Evolutionary conservation across 2,113 vertebrate species (phyloP).

Genomic region (Pseudonaja textilis): DNA sequence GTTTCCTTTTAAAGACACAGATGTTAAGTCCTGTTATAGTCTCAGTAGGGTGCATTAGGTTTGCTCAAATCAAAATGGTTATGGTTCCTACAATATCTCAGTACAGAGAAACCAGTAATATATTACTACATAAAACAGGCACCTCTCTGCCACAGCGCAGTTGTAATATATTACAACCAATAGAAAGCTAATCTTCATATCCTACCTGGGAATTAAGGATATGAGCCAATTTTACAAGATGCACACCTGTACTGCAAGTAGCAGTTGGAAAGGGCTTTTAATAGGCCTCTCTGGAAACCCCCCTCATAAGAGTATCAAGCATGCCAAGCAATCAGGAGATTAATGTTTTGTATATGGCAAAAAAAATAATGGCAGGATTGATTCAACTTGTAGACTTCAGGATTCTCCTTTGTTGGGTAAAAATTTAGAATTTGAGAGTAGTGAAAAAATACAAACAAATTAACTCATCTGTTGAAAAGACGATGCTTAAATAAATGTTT

Average conservation of each 20-base stretch:
- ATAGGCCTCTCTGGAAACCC: neutral
- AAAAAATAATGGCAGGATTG: neutral
- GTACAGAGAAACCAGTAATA: neutral
- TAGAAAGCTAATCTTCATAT: rapidly evolving
- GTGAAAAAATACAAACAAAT: neutral
- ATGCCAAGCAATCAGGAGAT: neutral
- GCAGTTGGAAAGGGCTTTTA: neutral
- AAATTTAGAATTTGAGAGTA: neutral
- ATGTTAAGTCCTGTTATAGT: slow-evolving; percentile 16
- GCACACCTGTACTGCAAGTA: neutral
- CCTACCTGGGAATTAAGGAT: neutral
- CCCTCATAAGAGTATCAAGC: neutral
- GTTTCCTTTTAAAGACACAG: neutral
- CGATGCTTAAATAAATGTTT: neutral
- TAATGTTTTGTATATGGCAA: neutral
- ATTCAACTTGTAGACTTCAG: neutral
- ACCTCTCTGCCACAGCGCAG: neutral
- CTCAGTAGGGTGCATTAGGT: neutral
- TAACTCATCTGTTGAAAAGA: neutral
- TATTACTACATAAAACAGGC: slow-evolving; percentile 3
- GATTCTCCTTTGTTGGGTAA: too few relatives aligned
- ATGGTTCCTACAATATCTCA: neutral
- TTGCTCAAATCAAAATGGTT: neutral
- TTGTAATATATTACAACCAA: slow-evolving; percentile 8
- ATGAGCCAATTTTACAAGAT: neutral